Base-by-base conservation (phyloP, 2,797 vertebrate species). In the Knipowitschia caucasica region DNA sequence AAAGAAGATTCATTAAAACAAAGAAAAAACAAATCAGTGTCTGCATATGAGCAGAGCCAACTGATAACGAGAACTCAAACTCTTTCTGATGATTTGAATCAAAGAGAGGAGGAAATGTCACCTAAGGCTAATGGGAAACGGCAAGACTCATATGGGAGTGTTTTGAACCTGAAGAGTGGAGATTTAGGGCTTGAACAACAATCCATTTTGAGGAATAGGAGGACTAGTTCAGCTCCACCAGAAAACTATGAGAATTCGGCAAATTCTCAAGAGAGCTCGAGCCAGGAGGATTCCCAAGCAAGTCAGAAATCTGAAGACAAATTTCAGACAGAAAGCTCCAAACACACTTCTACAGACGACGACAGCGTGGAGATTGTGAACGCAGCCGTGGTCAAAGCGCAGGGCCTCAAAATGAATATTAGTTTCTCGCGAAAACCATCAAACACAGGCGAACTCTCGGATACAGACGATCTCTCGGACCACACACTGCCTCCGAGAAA, bases 341-440 rank as follows among this genome's bases (percentile, higher is more conserved):
- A 75, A 0, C 80, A 85, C 15, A 78, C 67, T n/a, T 82, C 80
- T 27, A 82, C 84, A 50, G 86, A 85, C 4, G 67, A 78, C 2
- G 80, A 81, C 0, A 85, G 75, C 5, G 70, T 87, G 49, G 89
- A 88, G 21, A 89, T 86, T 11, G 50, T 84, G 0, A 78, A 86
- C n/a, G 83, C 84, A 1, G 53, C 64, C 1, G 45, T 86, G n/a
- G 60, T 88, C 0, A 87, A 80, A 52, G 66, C 64, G 0, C 82
- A 90, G 56, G 79, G 87, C 2, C 82, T 80, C 12, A 85, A 79
- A 53, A 91, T 92, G 80, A 87, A 69, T 44, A 82, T 85, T 0
- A 79, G 59, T 64, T 81, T 81, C 23, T 76, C 78, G 1, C 81
- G 88, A 57, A 92, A 84, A 42, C 56, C 71, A 3, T 89, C 87